Base-by-base conservation (phyloP, 1,140 invertebrate species). In the Papilio glaucus region DNA sequence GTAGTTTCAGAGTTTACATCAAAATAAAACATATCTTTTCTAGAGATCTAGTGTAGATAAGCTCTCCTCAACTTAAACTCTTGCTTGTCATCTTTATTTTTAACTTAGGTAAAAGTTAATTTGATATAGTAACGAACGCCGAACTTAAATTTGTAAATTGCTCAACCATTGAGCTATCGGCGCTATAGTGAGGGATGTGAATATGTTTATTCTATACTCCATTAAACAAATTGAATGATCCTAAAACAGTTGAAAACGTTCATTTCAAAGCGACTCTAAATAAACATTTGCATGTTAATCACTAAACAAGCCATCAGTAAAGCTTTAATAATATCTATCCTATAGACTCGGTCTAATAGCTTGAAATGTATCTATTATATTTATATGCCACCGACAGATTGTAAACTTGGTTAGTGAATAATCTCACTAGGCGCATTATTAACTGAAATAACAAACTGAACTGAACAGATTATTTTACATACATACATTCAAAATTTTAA, bases 231-330 rank as follows among this genome's bases (percentile, higher is more conserved):
- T 65, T 65, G 41, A 65, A 65, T 65, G 62, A 65, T 38, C 62
- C 38, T 41, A 65, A 63, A 39, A 65, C 38, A 65, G 12, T 38
- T 37, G 37, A 65, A 65, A 57, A 57, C 49, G 49, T 57, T 26
- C n/a, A 15, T 62, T 37, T 62, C 37, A 65, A 65, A 65, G 37
- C 62, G 13, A 39, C 21, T 10, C 62, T 39, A 65, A 65, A 57
- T 57, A 39, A 65, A 65, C 62, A 65, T 65, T 65, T 65, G 62
- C 62, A 65, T 65, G 62, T 65, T 65, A 65, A 65, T 65, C 38
- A 38, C 62, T 39, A 41, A 38, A 65, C 62, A 39, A 15, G 62
- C 62, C 37, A 65, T 65, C 41, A 38, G 62, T 38, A 38, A 65
- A 65, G 62, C 62, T 65, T 65, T 65, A 65, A 65, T 65, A 65